Evolutionary conservation across 1,140 invertebrate genomes (phyloP).

Genomic region (Trichonephila clavata): DNA sequence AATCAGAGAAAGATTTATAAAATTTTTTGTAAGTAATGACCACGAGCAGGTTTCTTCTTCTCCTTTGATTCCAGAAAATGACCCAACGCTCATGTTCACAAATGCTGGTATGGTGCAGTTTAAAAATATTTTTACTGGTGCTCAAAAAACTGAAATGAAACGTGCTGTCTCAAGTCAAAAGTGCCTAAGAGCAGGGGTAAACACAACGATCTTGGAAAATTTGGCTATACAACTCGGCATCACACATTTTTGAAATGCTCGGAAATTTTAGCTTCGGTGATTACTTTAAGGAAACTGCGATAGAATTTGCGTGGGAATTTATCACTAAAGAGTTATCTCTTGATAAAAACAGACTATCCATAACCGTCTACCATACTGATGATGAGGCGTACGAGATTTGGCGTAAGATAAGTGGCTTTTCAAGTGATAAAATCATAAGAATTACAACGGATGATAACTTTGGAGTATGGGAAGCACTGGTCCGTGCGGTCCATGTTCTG

Average conservation of each 20-base stretch:
- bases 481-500: slow-evolving; percentile 96
- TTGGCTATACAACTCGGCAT: slow-evolving; percentile 95
- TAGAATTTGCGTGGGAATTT: not conserved
- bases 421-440: not conserved
- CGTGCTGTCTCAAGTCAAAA: slow-evolving; percentile 94
- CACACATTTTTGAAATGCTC: slow-evolving; percentile 99
- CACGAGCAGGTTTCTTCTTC: not conserved
- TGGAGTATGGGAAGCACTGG: slow-evolving; percentile 97
- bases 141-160: slow-evolving; percentile 79
- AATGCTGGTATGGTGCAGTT: slow-evolving; percentile 98
- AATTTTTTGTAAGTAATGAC: not conserved
- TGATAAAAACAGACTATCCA: not conserved
- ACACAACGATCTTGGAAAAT: slow-evolving; percentile 96
- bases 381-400: slow-evolving; percentile 9
- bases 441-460: slow-evolving; percentile 91
- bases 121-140: slow-evolving; percentile 81
- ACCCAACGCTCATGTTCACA: slow-evolving; percentile 93
- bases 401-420: not conserved
- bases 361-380: not conserved
- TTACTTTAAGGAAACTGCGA: slow-evolving; percentile 93
- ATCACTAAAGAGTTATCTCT: not conserved
- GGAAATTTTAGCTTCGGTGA: slow-evolving; percentile 99
- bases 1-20: not conserved
- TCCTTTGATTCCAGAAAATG: slow-evolving; percentile 92
- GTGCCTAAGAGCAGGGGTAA: slow-evolving; percentile 98